Percentiles rank a stretch among this genome's conserved stretches.
phyloP scores from a whole-genome alignment of 2,888 invertebrate species.

The Tenthredo mesomela region DNA sequence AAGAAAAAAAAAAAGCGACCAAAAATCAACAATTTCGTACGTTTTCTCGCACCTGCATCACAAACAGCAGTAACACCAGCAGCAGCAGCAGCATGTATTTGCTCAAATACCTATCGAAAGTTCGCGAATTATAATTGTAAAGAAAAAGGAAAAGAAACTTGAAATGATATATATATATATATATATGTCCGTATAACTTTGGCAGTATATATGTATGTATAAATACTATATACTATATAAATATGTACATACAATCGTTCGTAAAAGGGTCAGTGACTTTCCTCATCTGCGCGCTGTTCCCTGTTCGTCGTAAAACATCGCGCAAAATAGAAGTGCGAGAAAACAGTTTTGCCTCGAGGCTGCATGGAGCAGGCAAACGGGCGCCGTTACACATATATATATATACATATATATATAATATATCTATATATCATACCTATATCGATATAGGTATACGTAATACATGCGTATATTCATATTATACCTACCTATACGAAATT shows the following conservation, averaged over 20 bases:
- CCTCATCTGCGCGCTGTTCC: constrained; percentile 3
- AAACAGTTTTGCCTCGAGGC: background rate
- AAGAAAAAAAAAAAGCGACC: background rate
- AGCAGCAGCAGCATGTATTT: background rate
- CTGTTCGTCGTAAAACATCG: background rate
- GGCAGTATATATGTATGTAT: background rate
- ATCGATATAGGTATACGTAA: no score
- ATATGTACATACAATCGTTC: background rate
- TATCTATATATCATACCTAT: no score
- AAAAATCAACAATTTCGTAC: background rate
- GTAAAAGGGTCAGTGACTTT: background rate
- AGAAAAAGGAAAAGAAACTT: background rate
- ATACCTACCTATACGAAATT: no score
- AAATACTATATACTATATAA: background rate
- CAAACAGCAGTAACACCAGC: background rate
- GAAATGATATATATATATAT: background rate
- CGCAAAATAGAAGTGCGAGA: background rate
- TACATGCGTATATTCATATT: background rate
- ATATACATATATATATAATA: background rate
- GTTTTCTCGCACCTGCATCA: background rate
- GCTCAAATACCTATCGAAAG: background rate
- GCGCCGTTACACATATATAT: background rate
- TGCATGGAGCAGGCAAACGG: no score
- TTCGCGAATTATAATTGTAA: background rate
- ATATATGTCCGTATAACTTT: background rate